Evolutionary conservation across 2,888 invertebrate species (phyloP), one percentile per base, ranked within the genome.

Genomic region (Xestia sexstrigata): DNA sequence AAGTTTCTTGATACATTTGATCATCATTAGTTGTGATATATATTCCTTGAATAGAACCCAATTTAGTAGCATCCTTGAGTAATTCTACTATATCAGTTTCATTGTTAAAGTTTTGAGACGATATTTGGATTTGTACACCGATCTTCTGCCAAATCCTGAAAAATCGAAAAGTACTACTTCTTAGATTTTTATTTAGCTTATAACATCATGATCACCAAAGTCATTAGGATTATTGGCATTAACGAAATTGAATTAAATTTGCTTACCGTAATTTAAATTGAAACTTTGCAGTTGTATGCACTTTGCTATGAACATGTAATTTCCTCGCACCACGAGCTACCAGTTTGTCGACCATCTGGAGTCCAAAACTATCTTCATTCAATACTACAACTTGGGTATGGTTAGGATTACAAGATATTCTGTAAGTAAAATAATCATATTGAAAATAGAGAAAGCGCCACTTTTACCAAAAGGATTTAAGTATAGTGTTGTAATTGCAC

Each of bases 11-110:
- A 5, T 78, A 65, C 1, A 74, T 81, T 23, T 78, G 71, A 23
- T 81, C 67, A 39, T 78, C 75, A n/a, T 84, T 84, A 23, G 82
- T 76, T 6, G 42, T 70, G 0, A 88, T 69, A 77, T 89, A 91
- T 58, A 93, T 87, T 8, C 92, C 90, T 80, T 91, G 90, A 6
- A 92, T 30, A 7, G 85, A 70, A 0, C 89, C 91, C 67, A 90
- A 60, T 35, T 73, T 60, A n/a, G 58, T 70, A 67, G 86, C 83
- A 2, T 89, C 79, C 6, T 82, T 86, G 2, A 92, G 35, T 11
- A 92, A 75, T 30, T 70, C 70, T 6, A 74, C 30, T 1, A 91
- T 30, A 30, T 79, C 78, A n/a, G 68, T 66, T 47, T 78, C 74
- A 0, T 60, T 75, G 4, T 70, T 70, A 13, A 88, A 73, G 5